Evolutionary conservation across 35 echinoderm and acorn worm species (phyloP).

Genomic region (Ptychodera flava): DNA sequence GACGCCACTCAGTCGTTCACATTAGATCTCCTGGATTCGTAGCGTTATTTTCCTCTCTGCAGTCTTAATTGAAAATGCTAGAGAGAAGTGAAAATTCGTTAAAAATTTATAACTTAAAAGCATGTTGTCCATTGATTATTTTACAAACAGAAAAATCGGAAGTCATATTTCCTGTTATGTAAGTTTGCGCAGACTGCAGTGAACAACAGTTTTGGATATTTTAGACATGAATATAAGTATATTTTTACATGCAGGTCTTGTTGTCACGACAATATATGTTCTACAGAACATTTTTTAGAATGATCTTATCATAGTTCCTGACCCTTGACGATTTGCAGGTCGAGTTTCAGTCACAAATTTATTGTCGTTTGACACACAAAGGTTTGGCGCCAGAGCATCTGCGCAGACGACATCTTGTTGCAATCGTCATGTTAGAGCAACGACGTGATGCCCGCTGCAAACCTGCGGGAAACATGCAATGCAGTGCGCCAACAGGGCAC

Average conservation of each 20-base stretch:
- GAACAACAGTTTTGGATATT: no score
- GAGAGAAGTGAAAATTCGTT: background rate
- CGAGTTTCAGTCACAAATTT: background rate
- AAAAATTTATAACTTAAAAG: background rate
- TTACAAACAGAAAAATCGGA: no score
- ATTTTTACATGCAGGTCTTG: no score
- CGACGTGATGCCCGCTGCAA: background rate
- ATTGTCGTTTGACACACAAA: background rate
- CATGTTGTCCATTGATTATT: no score
- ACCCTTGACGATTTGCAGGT: background rate
- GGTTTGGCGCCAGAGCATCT: background rate
- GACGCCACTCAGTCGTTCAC: background rate
- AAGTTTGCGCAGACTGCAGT: no score
- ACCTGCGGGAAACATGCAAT: background rate
- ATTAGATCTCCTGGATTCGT: background rate
- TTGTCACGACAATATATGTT: no score
- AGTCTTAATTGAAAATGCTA: background rate
- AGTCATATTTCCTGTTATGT: background rate
- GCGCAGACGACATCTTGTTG: background rate
- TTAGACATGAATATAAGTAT: no score
- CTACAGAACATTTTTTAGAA: no score
- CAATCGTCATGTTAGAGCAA: background rate
- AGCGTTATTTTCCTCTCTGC: background rate
- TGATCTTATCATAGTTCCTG: background rate
- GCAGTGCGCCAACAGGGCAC: background rate